Conservation (phyloP, 37 sponge, comb jelly and placozoan genomes). For the Ianthella basta region DNA sequence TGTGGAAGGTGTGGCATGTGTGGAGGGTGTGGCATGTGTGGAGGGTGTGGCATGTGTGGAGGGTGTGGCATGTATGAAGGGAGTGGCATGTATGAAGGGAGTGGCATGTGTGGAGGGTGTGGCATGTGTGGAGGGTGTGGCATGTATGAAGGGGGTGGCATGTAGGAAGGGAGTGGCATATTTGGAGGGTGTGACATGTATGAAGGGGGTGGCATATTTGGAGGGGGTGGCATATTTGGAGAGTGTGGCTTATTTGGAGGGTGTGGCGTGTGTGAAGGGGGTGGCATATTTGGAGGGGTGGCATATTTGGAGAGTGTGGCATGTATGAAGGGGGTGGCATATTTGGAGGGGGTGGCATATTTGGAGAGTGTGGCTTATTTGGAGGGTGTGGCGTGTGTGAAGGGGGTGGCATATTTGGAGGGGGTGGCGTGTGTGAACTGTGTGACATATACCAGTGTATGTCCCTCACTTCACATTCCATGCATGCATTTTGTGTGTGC, state of each 20-base stretch:
- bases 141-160: no score
- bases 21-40: background rate
- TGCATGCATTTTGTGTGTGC: no score
- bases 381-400: background rate
- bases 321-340: background rate
- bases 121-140: background rate
- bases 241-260: background rate
- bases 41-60: background rate
- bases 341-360: background rate
- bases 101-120: no score
- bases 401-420: background rate
- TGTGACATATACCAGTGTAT: no score
- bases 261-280: background rate
- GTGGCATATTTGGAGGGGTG: background rate
- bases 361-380: background rate
- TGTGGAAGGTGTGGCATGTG: no score
- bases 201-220: background rate
- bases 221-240: background rate
- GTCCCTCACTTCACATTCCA: no score
- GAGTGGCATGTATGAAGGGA: no score
- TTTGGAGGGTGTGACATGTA: background rate
- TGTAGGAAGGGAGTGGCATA: background rate
- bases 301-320: background rate
- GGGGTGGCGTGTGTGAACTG: background rate
- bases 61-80: background rate